phyloP scores from a whole-genome alignment of 1,140 invertebrate species.

The Coptotermes formosanus region DNA sequence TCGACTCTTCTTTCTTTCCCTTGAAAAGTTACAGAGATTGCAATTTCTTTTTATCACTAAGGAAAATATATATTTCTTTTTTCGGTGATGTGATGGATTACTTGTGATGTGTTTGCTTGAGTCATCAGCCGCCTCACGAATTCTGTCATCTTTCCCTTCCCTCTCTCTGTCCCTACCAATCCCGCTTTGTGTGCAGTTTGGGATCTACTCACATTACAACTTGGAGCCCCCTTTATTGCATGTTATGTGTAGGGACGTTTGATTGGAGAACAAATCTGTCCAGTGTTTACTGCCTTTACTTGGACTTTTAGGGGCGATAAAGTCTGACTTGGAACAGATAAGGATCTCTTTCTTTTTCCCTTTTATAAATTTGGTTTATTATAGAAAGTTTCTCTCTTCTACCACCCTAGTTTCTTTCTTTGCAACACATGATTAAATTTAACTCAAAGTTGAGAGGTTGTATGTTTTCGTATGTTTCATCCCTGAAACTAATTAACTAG shows the following conservation, averaged over 20 bases:
- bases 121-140: constrained; percentile 1
- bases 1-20: not conserved
- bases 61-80: not conserved
- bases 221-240: constrained; percentile 4
- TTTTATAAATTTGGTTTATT: not conserved
- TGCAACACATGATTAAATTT: no score
- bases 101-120: constrained; percentile 15
- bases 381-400: not conserved
- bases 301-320: constrained; percentile 8
- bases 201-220: not conserved
- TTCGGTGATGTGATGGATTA: not conserved
- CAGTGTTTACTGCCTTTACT: not conserved
- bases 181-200: not conserved
- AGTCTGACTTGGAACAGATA: not conserved
- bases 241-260: constrained; percentile 15
- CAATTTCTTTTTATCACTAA: not conserved
- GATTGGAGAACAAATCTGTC: constrained; percentile 1
- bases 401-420: no score
- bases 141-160: not conserved
- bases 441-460: no score
- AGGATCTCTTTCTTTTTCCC: not conserved
- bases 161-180: not conserved
- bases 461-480: no score
- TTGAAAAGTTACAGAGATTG: not conserved
- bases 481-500: no score